Evolutionary conservation across 2,113 vertebrate genomes (phyloP), one percentile per base, ranked within the genome.

Genomic region (Hyla sarda): DNA sequence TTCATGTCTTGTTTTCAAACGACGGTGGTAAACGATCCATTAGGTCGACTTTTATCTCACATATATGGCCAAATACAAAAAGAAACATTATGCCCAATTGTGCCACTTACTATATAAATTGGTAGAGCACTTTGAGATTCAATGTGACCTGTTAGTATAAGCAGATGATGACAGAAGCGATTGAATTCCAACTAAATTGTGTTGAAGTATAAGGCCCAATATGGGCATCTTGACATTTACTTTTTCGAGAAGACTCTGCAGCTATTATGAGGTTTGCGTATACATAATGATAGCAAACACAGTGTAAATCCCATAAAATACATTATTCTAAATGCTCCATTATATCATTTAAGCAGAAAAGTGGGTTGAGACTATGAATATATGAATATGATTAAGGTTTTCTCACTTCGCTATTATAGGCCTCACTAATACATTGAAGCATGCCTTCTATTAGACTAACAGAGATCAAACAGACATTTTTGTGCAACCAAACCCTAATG

Each of bases 401-500:
- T 76, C 14, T 28, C n/a, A 28, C n/a, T 52, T 0, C 14, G 23
- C n/a, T 28, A 6, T 28, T 8, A 52, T 76, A 50, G 47, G 45
- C 73, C 73, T 76, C 13, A 30, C 41, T 76, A 30, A 76, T 52
- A 76, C 47, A 50, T 30, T 48, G 45, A 17, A 75, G 73, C 19
- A 50, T 48, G 73, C 17, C 14, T 28, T 71, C 67, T 10, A 21
- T 71, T 41, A 71, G 34, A 17, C 32, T 71, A 3, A 41, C 34
- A 71, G 9, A 71, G 67, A 37, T 71, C 30, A 71, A 71, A 23
- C 67, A 71, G 28, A 37, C 19, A 71, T 41, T 71, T 69, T 71
- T 1, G 3, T 41, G 67, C 32, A 16, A 71, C 32, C 32, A 71
- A 71, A 41, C 67, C 21, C 19, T 41, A 71, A 16, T 71, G 19